Base-by-base conservation (phyloP, 2,888 invertebrate species). In the Melipona bicolor region DNA sequence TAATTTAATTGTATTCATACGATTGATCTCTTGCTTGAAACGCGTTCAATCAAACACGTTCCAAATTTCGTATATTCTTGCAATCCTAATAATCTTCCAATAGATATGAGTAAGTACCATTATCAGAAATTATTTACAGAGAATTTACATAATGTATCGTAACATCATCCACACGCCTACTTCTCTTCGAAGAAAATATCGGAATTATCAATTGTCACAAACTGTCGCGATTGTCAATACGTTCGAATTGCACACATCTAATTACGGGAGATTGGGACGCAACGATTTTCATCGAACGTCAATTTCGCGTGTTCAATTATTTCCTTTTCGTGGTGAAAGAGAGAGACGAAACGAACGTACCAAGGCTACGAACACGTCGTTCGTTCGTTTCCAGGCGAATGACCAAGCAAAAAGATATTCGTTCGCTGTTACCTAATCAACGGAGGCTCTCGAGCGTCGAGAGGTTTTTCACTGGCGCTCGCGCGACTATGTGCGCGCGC, bases 361-460 rank as follows among this genome's bases (percentile, higher is more conserved):
- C 49, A 1, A 43, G 15, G 21, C 13, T 9, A 3, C 65, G 17
- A 61, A 32, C 73, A 1, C 32, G 4, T 43, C 9, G 9, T 43
- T 27, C 24, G 56, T 54, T 54, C 77, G 24, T 71, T 77, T 54
- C 43, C 54, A 72, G 49, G 54, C 77, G 54, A 77, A 64, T 72
- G 54, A 56, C 67, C 65, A 56, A 67, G 77, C 64, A 64, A 49
- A 54, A 61, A 72, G 61, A 62, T 77, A 61, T 61, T 52, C 77
- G 72, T 64, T 77, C 77, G 73, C 64, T 72, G 72, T 71, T 64
- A 71, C 62, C 61, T 76, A 76, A 79, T 68, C 76, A 54, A 27
- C 17, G 24, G 54, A 67, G 78, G 52, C 78, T 67, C 59, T 74
- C 67, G 76, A 65, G 59, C 52, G 67, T 68, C 74, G 43, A 75